Evolutionary conservation across 2,888 invertebrate species (phyloP).

Genomic region (Phasia obesa): DNA sequence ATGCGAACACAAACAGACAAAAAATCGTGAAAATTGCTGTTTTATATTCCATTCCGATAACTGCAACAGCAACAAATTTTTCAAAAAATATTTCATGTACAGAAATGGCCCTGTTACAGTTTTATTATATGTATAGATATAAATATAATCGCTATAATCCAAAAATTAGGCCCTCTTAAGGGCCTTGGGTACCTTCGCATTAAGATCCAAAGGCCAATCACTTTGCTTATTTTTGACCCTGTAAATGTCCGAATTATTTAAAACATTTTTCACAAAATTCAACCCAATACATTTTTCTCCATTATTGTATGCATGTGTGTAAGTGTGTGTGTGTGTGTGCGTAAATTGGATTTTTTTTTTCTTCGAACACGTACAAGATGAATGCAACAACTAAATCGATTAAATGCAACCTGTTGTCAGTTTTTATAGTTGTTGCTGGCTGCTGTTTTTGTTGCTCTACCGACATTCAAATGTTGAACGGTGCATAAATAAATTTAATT

Average conservation of each 20-base stretch:
- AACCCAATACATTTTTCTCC: background rate
- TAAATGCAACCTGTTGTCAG: slow-evolving; percentile 60
- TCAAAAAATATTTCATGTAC: no score
- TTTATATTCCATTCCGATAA: no score
- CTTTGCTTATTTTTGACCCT: background rate
- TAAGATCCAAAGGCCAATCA: background rate
- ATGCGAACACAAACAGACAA: no score
- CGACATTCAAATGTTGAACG: slow-evolving; percentile 59
- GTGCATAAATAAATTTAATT: slow-evolving; percentile 66
- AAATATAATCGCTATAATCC: no score
- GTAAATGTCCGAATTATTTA: background rate
- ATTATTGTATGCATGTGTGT: background rate
- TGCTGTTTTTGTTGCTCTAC: slow-evolving; percentile 33
- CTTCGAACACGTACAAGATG: slow-evolving; percentile 10
- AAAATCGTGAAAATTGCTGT: no score
- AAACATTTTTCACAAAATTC: slow-evolving; percentile 7
- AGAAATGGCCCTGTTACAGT: no score
- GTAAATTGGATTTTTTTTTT: background rate
- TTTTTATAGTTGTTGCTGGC: slow-evolving; percentile 26
- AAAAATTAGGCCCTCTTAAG: no score
- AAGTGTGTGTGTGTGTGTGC: slow-evolving; percentile 4
- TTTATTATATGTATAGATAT: no score
- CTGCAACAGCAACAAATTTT: no score
- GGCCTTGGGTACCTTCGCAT: no score
- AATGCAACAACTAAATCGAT: slow-evolving; percentile 61